Base-by-base conservation (phyloP, 1,140 invertebrate genomes). In the Melitaea cinxia region DNA sequence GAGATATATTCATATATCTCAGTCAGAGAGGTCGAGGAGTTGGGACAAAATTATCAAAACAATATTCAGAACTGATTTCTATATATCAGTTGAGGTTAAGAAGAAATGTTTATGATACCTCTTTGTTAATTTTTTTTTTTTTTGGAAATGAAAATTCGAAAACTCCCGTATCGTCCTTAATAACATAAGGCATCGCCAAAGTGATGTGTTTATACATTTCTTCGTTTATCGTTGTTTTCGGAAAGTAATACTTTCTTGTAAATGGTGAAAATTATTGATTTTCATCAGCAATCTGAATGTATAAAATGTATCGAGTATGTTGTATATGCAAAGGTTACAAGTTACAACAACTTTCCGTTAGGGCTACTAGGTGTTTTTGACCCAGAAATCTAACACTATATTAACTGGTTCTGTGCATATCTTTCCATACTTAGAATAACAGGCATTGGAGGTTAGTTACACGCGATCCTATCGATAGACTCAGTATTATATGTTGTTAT, bases 341-440 rank as follows among this genome's bases (percentile, higher is more conserved):
- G 15, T 53, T 52, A 53, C 52, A 19, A 52, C 30, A 50, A 58
- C 62, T 65, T 47, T 52, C 53, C 28, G 54, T 65, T 56, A 57
- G 30, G 42, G 37, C 62, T 57, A 65, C 62, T 65, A 65, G 54
- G 54, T 57, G 62, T 57, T 65, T 65, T 65, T 57, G 62, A 65
- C 62, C 62, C 55, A 65, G 62, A 65, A 65, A 65, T 58, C 56
- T 28, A 42, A 58, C 54, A 45, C 54, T 65, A 65, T 52, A 56
- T 30, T 30, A 52, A 65, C 62, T 65, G 62, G 62, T 65, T 65
- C 33, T 15, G 28, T 56, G 62, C 54, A 30, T 65, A 65, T 50
- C 54, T 65, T 33, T 26, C 62, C 62, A 65, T 65, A 65, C 62
- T 65, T 65, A 65, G 62, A 57, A 57, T 65, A 57, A 64, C 61